Evolutionary conservation across 2,888 invertebrate genomes (phyloP).

Genomic region (Pristionchus fissidentatus): DNA sequence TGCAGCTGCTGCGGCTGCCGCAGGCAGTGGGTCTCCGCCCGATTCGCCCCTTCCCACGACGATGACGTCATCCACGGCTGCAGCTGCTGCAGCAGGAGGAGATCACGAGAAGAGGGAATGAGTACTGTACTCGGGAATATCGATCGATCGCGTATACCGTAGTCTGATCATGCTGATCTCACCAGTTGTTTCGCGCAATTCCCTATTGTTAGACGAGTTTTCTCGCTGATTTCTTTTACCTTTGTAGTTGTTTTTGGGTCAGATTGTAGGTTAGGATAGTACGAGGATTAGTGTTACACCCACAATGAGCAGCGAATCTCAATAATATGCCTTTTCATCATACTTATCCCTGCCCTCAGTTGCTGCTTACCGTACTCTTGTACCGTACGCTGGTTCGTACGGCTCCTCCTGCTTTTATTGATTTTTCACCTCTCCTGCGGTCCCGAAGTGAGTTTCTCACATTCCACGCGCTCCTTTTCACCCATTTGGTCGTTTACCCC

Average conservation of each 20-base stretch:
- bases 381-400: conserved; percentile 8
- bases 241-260: background rate
- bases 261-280: background rate
- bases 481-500: background rate
- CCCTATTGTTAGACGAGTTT: background rate
- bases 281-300: background rate
- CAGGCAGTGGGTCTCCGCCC: background rate
- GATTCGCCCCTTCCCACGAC: background rate
- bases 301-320: background rate
- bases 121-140: background rate
- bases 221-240: background rate
- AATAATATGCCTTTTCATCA: background rate
- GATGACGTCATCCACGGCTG: background rate
- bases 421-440: background rate
- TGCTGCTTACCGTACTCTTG: background rate
- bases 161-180: background rate
- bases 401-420: background rate
- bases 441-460: background rate
- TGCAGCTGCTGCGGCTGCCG: background rate
- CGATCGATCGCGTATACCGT: background rate
- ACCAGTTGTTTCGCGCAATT: background rate
- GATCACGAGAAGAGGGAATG: conserved; percentile 14
- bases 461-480: background rate
- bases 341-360: background rate
- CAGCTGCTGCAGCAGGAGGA: background rate